These are phyloP conservation scores for Ictidomys tridecemlineatus DNA, from an alignment of 2,113 vertebrate genomes.

Conservation along the genomic window DNA sequence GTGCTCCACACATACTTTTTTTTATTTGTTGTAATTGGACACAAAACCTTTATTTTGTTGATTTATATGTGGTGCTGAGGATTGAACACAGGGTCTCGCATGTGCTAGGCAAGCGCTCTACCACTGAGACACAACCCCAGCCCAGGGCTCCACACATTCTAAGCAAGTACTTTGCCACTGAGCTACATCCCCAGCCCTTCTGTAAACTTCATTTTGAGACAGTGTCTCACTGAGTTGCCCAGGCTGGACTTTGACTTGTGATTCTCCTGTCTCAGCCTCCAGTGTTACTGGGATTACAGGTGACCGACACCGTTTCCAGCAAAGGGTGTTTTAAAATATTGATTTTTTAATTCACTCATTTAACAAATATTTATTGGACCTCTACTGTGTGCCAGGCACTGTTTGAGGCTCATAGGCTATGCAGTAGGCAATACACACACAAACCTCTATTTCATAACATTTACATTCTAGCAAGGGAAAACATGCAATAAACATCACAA, in stretches of 20 bases:
- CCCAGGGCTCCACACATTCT: too few species aligned
- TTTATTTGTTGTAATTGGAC: too few species aligned
- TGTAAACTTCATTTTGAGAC: not conserved
- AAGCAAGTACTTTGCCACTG: not conserved
- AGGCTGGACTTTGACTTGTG: not conserved
- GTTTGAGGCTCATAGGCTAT: not conserved
- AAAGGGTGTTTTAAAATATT: too few species aligned
- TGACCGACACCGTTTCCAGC: too few species aligned
- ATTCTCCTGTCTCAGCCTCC: not conserved
- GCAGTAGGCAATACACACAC: not conserved
- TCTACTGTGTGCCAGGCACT: not conserved
- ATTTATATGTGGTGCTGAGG: too few species aligned
- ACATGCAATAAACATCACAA: not conserved
- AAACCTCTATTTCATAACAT: not conserved
- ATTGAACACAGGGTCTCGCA: too few species aligned
- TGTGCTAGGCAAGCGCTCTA: too few species aligned
- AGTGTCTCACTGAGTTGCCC: not conserved
- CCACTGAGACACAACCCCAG: too few species aligned
- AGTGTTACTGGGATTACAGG: not conserved
- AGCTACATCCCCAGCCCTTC: not conserved
- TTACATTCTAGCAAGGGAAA: not conserved
- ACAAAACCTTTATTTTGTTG: too few species aligned
- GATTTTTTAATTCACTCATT: not conserved
- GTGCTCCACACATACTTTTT: too few species aligned
- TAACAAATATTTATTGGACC: conserved; percentile 43